Evolutionary conservation across 2,888 invertebrate genomes (phyloP).

Genomic region (Melangyna quadrimaculata): DNA sequence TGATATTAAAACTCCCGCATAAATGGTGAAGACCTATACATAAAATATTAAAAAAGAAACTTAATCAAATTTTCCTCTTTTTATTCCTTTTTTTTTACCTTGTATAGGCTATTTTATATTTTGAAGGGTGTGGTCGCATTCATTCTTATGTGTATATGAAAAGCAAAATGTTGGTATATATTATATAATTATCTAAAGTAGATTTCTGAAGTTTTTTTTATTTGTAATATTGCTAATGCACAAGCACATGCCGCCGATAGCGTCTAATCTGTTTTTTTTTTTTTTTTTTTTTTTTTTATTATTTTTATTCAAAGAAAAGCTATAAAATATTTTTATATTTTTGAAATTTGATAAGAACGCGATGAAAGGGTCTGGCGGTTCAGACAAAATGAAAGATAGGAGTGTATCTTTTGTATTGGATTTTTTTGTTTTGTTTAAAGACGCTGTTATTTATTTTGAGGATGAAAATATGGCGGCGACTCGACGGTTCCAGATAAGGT

Average conservation of each 20-base stretch:
- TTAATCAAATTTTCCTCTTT: not conserved
- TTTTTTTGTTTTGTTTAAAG: not conserved
- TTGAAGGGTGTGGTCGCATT: not conserved
- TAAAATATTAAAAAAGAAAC: not conserved
- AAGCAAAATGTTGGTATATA: not conserved
- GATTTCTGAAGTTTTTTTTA: not conserved
- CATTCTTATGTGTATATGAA: not conserved
- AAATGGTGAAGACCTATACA: not conserved
- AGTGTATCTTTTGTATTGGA: not conserved
- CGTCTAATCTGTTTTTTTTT: conserved; percentile 36
- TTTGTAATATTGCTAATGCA: conserved; percentile 46
- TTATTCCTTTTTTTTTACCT: not conserved
- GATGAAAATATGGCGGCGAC: not conserved
- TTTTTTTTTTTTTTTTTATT: conserved; percentile 21
- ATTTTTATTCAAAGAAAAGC: conserved; percentile 47
- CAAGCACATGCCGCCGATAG: conserved; percentile 42
- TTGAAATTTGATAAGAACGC: conserved; percentile 66
- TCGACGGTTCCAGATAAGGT: not conserved
- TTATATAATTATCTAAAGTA: not conserved
- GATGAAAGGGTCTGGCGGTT: conserved; percentile 28
- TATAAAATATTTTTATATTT: conserved; percentile 57
- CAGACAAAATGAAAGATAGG: not conserved
- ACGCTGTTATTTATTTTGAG: not conserved
- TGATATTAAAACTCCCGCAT: not conserved
- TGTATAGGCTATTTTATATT: not conserved